A percentile compares a stretch with the other conserved stretches of the same genome.
These are phyloP conservation scores for Choloepus didactylus DNA, from an alignment of 2,797 vertebrate genomes.

Conservation along the genomic window DNA sequence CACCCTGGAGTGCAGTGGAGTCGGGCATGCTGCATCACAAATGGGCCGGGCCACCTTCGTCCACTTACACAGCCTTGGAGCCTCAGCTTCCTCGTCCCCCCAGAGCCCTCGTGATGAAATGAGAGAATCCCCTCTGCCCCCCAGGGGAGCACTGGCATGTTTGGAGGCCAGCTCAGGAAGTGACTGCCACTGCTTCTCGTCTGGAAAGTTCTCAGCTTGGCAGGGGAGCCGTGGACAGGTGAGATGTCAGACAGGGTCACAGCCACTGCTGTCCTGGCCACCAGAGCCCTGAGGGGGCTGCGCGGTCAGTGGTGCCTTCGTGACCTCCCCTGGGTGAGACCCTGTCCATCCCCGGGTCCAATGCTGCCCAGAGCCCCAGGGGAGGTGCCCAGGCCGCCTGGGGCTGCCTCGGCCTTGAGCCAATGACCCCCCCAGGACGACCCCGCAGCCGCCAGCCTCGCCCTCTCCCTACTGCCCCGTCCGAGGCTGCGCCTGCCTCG, in stretches of 20 bases:
- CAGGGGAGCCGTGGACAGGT: not conserved
- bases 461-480: not conserved
- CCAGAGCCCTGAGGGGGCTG: not conserved
- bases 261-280: not conserved
- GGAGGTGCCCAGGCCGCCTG: fast-evolving
- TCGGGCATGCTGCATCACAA: too few species aligned
- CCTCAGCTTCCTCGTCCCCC: not conserved
- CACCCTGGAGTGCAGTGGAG: not conserved
- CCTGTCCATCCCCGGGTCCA: not conserved
- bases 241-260: not conserved
- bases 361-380: not conserved
- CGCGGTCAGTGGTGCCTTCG: fast-evolving
- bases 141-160: not conserved
- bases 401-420: not conserved
- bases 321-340: fast-evolving
- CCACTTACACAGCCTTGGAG: not conserved
- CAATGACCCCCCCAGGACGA: not conserved
- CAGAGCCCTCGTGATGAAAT: not conserved
- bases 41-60: fast-evolving
- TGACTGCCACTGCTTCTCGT: not conserved
- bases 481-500: conserved; percentile 75
- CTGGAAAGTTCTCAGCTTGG: not conserved
- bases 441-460: not conserved
- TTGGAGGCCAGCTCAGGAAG: too few species aligned
- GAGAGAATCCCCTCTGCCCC: too few species aligned